Conservation (phyloP, 2,888 invertebrate genomes). For the Spisula subtruncata region DNA sequence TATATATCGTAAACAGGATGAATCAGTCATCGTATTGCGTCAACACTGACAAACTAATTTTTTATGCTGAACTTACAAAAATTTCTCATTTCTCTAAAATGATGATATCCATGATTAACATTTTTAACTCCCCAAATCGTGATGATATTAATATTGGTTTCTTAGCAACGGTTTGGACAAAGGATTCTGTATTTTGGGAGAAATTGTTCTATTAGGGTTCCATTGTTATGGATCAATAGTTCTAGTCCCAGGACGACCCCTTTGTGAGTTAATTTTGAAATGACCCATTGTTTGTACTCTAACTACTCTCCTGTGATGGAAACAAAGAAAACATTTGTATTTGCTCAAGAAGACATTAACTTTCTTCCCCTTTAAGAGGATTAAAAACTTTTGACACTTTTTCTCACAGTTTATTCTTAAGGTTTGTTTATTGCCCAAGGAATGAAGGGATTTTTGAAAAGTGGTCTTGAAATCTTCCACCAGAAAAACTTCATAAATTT, state of each 20-base stretch:
- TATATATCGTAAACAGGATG: too few relatives aligned
- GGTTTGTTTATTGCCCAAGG: background rate
- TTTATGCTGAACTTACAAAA: background rate
- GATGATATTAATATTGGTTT: conserved; percentile 14
- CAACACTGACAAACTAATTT: too few relatives aligned
- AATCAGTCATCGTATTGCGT: too few relatives aligned
- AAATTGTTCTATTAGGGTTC: conserved; percentile 14
- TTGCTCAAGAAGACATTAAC: conserved; percentile 12
- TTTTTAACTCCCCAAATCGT: background rate
- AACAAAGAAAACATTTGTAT: conserved; percentile 27
- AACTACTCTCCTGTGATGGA: background rate
- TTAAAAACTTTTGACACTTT: background rate
- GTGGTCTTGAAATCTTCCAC: background rate
- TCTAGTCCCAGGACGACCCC: conserved; percentile 22
- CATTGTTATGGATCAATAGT: conserved; percentile 12
- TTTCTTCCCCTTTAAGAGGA: background rate
- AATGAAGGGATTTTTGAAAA: background rate
- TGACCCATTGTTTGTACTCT: conserved; percentile 25
- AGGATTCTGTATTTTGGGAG: conserved; percentile 18
- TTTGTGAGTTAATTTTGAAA: conserved; percentile 27
- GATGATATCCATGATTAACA: background rate
- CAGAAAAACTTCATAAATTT: too few relatives aligned
- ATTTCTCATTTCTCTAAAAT: background rate
- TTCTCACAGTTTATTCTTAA: background rate
- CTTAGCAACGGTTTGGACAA: conserved; percentile 13